Base-by-base conservation (phyloP, 2,888 invertebrate genomes). In the Chaetogeoica ovagalla region DNA sequence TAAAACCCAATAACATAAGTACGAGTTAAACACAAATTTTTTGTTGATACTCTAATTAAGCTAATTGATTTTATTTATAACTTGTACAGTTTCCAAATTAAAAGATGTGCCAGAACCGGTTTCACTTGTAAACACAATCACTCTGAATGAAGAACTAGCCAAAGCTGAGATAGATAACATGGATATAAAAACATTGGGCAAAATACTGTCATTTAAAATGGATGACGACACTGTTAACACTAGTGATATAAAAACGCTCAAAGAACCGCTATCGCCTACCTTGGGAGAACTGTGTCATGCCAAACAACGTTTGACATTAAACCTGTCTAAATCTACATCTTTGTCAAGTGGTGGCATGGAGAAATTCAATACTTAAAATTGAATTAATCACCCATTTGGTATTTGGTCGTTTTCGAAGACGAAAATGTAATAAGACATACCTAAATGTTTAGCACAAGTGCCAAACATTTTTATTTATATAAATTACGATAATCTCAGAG, bases 211-310 rank as follows among this genome's bases (percentile, higher is more conserved):
- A 0, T 68, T 75, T 4, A 74, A 69, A 62, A 74, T 74, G 39
- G 74, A 74, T 48, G 60, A 73, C 4, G 23, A 74, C 23, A 59
- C 65, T 8, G 43, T 37, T 13, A 62, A 81, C 8, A 13, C 21
- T 15, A 39, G 17, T 55, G 63, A 63, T 63, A 52, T 15, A 8
- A 70, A 79, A 57, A 43, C 15, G 19, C 23, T 23, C 6, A 71
- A 71, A 43, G 79, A 63, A 55, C 55, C 63, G 9, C 83, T 84
- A n/a, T 84, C 85, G 4, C 83, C 84, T 11, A 84, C 84, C 17
- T 86, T 93, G 13, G 93, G 93, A 37, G 92, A 92, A 17, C 86
- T 93, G 60, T 86, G 93, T 19, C 93, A 93, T 85, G 92, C 93
- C 8, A 87, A 92, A 82, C 91, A 92, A 85, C 89, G 89, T 83